Percentiles rank a stretch among this genome's conserved stretches.
phyloP scores from a whole-genome alignment of 1,140 invertebrate species.

The Drosophila albomicans region DNA sequence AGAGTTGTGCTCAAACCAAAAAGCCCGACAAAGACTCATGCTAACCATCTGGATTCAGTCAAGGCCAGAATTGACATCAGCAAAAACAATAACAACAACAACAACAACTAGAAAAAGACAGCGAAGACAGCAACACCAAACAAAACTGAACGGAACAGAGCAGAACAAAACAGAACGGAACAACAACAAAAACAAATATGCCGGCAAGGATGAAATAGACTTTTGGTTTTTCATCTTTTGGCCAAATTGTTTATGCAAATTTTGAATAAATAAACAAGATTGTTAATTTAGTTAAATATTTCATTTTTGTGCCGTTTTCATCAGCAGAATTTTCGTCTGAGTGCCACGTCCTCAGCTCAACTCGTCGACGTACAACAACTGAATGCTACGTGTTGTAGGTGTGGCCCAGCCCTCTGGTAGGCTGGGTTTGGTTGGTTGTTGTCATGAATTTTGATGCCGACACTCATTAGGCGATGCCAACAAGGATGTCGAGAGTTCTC shows the following conservation, averaged over 20 bases:
- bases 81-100: conserved; percentile 24
- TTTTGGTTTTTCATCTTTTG: conserved; percentile 84
- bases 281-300: conserved; percentile 84
- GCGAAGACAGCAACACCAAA: conserved; percentile 1
- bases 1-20: conserved; percentile 32
- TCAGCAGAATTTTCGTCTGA: conserved; percentile 58
- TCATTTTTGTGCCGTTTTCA: conserved; percentile 83
- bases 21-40: conserved; percentile 12
- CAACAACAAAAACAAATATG: conserved; percentile 31
- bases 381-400: conserved; percentile 69
- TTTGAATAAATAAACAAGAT: conserved; percentile 84
- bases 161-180: not conserved
- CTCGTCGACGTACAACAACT: not conserved
- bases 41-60: conserved; percentile 33
- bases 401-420: conserved; percentile 42
- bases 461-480: conserved; percentile 72
- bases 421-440: conserved; percentile 32
- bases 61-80: conserved; percentile 38
- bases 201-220: conserved; percentile 67
- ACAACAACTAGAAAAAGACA: not conserved
- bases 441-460: conserved; percentile 80
- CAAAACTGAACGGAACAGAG: not conserved
- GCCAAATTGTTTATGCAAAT: conserved; percentile 83
- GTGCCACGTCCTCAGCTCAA: not conserved
- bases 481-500: conserved; percentile 48